Evolutionary conservation across 2,888 invertebrate genomes (phyloP), one percentile per base, ranked within the genome.

Genomic region (Tanytarsus gracilentus): DNA sequence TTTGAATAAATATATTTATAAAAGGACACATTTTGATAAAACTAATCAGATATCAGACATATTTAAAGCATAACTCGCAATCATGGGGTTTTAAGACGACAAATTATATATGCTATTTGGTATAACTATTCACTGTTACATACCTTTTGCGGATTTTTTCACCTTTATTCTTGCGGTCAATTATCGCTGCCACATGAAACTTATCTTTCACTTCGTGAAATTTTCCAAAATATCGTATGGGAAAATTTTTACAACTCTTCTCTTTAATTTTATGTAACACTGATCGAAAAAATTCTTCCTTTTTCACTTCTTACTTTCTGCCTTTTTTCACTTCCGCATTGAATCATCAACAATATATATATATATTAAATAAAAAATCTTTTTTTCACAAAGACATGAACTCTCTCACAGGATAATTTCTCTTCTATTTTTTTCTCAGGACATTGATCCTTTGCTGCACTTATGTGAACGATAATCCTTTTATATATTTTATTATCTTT

Each of bases 241-340:
- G n/a, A n/a, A n/a, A n/a, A n/a, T n/a, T n/a, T n/a, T n/a, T n/a
- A 44, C 21, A 44, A 16, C 23, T 44, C n/a, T 11, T 11, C 9
- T 4, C 6, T 33, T 33, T 33, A 33, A 11, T 44, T 44, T 44
- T 44, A 44, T 44, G 44, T 16, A 40, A 56, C 40, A 56, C 55
- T 56, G 26, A 27, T 36, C 27, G 53, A 36, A 33, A 53, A 53
- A 52, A 36, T n/a, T 33, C 33, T 33, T 1, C 11, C 9, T 18
- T 25, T 5, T 25, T 11, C 30, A 11, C 11, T 49, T 25, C 27
- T 40, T 53, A 14, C 39, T 29, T 23, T 56, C 18, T n/a, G 16
- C 44, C 7, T 56, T 36, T 26, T 25, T 56, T 40, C 9, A 56
- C 55, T 56, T 56, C 55, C 55, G 55, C 23, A 36, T 56, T 56